phyloP scores from a whole-genome alignment of 2,797 vertebrate species.

The Artibeus jamaicensis region DNA sequence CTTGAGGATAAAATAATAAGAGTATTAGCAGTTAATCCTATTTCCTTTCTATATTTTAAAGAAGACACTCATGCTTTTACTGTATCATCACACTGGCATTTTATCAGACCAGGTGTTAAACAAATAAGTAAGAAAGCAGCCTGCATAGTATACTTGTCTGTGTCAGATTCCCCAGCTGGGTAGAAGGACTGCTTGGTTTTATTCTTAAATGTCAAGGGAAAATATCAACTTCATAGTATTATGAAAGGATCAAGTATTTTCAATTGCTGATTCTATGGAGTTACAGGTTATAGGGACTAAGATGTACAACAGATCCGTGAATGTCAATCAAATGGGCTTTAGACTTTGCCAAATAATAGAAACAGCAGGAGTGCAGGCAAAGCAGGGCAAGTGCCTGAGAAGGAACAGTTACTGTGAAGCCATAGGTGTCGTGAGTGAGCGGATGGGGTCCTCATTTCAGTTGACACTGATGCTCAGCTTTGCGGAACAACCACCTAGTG shows the following conservation, averaged over 20 bases:
- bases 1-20: conserved; percentile 7
- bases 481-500: neutral
- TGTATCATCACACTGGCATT: neutral
- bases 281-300: neutral
- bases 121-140: neutral
- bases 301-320: neutral
- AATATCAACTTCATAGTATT: neutral
- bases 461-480: rapidly evolving
- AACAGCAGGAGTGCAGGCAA: neutral
- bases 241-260: neutral
- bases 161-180: neutral
- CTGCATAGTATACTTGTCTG: neutral
- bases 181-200: neutral
- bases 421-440: rapidly evolving
- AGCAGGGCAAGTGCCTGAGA: neutral
- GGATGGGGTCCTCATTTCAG: neutral
- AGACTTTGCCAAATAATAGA: neutral
- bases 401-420: neutral
- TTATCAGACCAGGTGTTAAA: neutral
- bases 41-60: neutral
- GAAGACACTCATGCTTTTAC: neutral
- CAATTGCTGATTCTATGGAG: neutral
- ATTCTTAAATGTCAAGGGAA: neutral
- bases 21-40: neutral
- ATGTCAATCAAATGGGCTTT: neutral